Conservation (phyloP, 1,140 invertebrate genomes). For the Atta cephalotes region DNA sequence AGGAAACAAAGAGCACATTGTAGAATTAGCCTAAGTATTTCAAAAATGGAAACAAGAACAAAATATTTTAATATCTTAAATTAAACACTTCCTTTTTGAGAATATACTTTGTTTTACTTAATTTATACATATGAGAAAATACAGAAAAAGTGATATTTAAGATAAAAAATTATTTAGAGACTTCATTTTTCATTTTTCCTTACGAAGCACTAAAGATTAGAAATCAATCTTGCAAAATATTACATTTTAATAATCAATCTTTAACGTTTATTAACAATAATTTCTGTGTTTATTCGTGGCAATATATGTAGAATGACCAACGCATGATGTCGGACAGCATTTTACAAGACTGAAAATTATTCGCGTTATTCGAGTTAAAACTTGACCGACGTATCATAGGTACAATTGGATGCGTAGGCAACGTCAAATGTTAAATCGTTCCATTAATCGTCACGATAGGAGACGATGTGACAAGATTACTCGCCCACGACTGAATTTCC, state of each 20-base stretch:
- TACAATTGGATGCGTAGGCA: conserved; percentile 80
- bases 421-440: conserved; percentile 80
- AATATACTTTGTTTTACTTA: neutral
- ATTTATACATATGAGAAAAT: neutral
- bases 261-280: neutral
- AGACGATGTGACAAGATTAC: conserved; percentile 75
- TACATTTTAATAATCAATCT: neutral
- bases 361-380: conserved; percentile 65
- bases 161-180: neutral
- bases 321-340: conserved; percentile 44
- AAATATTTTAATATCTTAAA: too few relatives aligned
- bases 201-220: neutral
- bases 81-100: too few relatives aligned
- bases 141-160: neutral
- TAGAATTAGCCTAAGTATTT: too few relatives aligned
- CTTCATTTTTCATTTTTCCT: neutral
- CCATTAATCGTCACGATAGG: conserved; percentile 74
- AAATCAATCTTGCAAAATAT: neutral
- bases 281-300: neutral
- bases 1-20: too few relatives aligned
- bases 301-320: conserved; percentile 2
- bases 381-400: conserved; percentile 63
- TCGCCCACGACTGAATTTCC: conserved; percentile 77
- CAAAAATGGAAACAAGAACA: too few relatives aligned
- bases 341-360: conserved; percentile 70